Percentiles rank a stretch among this genome's conserved stretches.
Conservation (phyloP, 2,888 invertebrate genomes). For the Halocaridina rubra region DNA sequence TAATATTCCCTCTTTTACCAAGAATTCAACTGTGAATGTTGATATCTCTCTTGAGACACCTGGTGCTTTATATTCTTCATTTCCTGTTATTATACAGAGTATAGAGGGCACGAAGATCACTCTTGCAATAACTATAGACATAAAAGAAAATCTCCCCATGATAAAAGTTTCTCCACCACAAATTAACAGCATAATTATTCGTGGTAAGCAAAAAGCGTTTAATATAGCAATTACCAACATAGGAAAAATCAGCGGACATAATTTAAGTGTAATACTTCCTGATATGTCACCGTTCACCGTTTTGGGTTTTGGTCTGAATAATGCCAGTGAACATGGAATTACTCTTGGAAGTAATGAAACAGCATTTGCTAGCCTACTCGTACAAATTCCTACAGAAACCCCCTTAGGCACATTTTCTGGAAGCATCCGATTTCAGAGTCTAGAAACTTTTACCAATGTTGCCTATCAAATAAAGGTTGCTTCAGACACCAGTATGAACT, state of each 20-base stretch:
- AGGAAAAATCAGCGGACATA: background rate
- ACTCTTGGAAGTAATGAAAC: background rate
- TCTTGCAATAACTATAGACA: too few species aligned
- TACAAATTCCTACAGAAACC: background rate
- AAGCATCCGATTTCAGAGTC: background rate
- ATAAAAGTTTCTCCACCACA: too few species aligned
- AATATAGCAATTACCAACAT: background rate
- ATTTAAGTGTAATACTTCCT: background rate
- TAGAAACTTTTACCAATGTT: background rate
- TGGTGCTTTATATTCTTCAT: too few species aligned
- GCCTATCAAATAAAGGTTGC: background rate
- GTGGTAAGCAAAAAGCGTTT: background rate
- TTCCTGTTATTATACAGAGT: too few species aligned
- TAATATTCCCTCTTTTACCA: too few species aligned
- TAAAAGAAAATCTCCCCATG: too few species aligned
- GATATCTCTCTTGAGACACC: too few species aligned
- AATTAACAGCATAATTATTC: too few species aligned
- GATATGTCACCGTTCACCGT: background rate
- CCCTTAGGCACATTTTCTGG: background rate
- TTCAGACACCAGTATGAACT: background rate
- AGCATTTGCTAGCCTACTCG: background rate
- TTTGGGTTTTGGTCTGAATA: background rate
- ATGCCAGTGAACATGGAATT: too few species aligned
- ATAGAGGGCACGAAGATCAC: too few species aligned
- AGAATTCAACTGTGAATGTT: too few species aligned